Conservation (phyloP, 2,797 vertebrate species). For the Sibirionetta formosa region DNA sequence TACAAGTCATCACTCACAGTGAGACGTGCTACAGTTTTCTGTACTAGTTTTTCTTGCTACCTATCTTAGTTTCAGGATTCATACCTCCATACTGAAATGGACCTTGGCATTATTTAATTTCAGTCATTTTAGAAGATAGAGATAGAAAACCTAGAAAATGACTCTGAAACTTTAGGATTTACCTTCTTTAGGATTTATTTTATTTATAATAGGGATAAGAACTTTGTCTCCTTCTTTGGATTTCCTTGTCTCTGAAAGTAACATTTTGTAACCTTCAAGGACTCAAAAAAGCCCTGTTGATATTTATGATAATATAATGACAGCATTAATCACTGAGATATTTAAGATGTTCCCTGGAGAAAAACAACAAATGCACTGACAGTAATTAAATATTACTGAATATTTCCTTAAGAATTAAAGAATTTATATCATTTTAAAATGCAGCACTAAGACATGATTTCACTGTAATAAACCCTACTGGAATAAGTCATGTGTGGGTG, state of each 20-base stretch:
- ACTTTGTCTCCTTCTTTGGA: background rate
- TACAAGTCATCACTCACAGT: background rate
- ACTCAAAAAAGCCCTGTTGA: background rate
- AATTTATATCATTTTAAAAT: background rate
- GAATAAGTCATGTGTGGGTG: background rate
- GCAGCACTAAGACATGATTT: background rate
- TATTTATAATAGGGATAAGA: background rate
- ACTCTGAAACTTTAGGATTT: background rate
- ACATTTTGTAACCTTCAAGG: background rate
- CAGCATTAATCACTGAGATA: background rate
- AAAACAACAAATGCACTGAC: background rate
- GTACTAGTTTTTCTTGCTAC: background rate
- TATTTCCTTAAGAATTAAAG: background rate
- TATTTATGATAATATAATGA: background rate
- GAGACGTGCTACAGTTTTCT: background rate
- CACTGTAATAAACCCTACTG: background rate
- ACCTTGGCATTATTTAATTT: background rate
- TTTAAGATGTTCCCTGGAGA: background rate
- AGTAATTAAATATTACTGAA: background rate
- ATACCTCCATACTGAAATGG: background rate
- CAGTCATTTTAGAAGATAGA: background rate
- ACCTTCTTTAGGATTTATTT: background rate
- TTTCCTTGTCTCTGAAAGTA: background rate
- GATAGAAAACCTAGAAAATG: background rate
- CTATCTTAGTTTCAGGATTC: background rate